Conservation (phyloP, 2,797 vertebrate species). For the Pterois miles region DNA sequence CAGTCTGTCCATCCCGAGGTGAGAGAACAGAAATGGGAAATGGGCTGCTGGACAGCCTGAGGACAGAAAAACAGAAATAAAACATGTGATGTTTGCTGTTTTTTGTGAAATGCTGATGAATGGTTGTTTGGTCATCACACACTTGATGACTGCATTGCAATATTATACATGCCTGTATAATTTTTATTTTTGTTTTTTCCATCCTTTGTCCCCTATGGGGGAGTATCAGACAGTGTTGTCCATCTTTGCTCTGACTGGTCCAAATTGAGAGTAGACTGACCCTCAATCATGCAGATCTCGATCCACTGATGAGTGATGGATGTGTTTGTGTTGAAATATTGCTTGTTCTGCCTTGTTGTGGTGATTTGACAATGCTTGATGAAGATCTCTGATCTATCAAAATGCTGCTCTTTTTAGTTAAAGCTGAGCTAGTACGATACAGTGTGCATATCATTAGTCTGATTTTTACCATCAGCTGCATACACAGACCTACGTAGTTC, state of each 20-base stretch:
- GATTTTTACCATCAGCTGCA: no score
- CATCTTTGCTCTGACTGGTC: background rate
- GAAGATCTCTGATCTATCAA: no score
- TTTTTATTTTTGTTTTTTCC: background rate
- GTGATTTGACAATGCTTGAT: no score
- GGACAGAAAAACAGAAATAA: conserved; percentile 54
- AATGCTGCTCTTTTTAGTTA: no score
- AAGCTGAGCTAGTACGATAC: no score
- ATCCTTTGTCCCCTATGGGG: background rate
- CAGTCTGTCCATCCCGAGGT: conserved; percentile 82
- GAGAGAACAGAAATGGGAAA: conserved; percentile 84
- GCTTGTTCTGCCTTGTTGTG: no score
- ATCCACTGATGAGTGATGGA: no score
- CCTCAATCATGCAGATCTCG: no score
- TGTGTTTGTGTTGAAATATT: no score
- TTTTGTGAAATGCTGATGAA: conserved; percentile 17
- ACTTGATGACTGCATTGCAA: background rate
- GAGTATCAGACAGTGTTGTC: background rate
- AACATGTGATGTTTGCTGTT: background rate
- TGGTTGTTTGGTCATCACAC: background rate
- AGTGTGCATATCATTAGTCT: no score
- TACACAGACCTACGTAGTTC: no score
- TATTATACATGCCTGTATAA: background rate
- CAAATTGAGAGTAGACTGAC: background rate
- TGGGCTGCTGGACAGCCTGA: conserved; percentile 83